Evolutionary conservation across 2,797 vertebrate species (phyloP).

Genomic region (Aldrovandia affinis): DNA sequence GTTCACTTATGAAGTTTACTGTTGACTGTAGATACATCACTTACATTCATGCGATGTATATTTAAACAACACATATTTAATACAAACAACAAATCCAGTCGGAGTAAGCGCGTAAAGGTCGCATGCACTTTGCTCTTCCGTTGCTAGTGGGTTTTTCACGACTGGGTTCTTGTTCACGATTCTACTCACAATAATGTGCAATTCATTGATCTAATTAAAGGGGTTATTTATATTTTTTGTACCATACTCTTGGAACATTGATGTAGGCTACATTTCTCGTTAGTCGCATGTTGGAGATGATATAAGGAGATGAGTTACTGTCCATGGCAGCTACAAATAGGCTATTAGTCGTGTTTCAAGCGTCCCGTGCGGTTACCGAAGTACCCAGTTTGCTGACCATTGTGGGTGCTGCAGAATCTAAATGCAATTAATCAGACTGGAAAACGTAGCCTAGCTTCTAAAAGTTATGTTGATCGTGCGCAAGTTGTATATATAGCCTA

Average conservation of each 20-base stretch:
- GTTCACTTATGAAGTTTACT: slow-evolving; percentile 1
- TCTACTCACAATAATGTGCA: neutral
- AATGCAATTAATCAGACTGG: neutral
- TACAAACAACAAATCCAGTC: neutral
- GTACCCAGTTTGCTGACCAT: neutral
- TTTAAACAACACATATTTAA: neutral
- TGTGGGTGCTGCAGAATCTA: neutral
- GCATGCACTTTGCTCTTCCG: neutral
- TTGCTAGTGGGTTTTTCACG: slow-evolving; percentile 8
- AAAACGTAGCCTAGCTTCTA: neutral
- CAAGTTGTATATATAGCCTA: neutral
- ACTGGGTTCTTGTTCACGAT: neutral
- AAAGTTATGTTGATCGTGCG: neutral
- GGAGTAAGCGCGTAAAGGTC: neutral
- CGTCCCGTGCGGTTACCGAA: neutral
- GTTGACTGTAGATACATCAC: neutral
- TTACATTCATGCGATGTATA: neutral
- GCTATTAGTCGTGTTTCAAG: neutral
- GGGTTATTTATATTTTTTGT: neutral
- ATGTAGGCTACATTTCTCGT: neutral
- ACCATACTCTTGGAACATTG: neutral
- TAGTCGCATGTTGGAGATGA: neutral
- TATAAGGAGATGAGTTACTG: slow-evolving; percentile 3
- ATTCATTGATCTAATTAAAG: neutral
- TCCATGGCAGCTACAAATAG: slow-evolving; percentile 16